Base-by-base conservation (phyloP, 2,113 vertebrate genomes). In the Chionomys nivalis region DNA sequence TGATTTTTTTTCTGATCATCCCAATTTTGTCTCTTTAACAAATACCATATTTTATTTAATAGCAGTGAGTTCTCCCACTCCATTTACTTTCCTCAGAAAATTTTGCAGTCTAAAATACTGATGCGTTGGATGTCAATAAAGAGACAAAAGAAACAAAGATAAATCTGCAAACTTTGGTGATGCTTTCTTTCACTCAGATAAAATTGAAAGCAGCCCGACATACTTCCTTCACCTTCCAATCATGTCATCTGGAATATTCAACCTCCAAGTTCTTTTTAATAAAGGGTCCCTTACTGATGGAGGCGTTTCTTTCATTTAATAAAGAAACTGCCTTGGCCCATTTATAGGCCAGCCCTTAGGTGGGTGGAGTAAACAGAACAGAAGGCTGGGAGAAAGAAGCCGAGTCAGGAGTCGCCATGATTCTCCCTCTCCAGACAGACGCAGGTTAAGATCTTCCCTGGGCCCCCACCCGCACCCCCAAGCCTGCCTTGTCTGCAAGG, bases 91-190 rank as follows among this genome's bases (percentile, higher is more conserved):
- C 52, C 47, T 75, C 47, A 65, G 52, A 76, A 79, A 78, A 76
- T 47, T 81, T 3, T 89, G 52, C 55, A 39, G 63, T 91, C 68
- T 88, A 68, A 96, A 91, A 79, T 44, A 90, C 0, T 49, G n/a
- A 79, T 36, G 24, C 31, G 24, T 68, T 88, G 1, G 1, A 87
- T 42, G 6, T 19, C 36, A 61, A 58, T 63, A 61, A 66, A 85
- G 88, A 76, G 76, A 81, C 31, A 91, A 92, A 96, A 93, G 14
- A 85, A 19, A 92, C 78, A 92, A 90, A 83, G 52, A 28, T 65
- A 66, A 89, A 88, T 42, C 19, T 24, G 0, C 39, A 88, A 70
- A 75, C 79, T 39, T 75, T 42, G 94, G 83, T 1, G 1, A 70
- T 61, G 66, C 91, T 89, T 92, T 91, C 28, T 94, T 23, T 94